These are phyloP conservation scores for Eilema caniola DNA, from an alignment of 2,888 invertebrate species.

Conservation along the genomic window DNA sequence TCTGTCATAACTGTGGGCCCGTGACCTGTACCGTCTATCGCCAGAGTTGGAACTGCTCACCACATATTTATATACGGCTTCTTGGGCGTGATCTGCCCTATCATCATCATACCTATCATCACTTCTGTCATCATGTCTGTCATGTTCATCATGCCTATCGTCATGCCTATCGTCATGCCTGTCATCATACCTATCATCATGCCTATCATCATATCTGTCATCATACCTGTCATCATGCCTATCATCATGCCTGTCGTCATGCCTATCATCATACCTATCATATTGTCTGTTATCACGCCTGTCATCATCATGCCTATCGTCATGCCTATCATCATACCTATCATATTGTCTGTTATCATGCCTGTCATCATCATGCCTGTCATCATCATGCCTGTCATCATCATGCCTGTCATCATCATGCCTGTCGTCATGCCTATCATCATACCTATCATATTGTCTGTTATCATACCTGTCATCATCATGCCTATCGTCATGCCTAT, in stretches of 20 bases:
- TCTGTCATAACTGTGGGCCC: background rate
- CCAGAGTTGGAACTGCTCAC: background rate
- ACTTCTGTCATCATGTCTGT: background rate
- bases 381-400: constrained; percentile 4
- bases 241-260: background rate
- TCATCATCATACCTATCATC: constrained; percentile 5
- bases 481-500: constrained; percentile 1
- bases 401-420: background rate
- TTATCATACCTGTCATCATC: constrained; percentile 8
- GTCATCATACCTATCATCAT: background rate
- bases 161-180: background rate
- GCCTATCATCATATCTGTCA: background rate
- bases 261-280: too few species aligned
- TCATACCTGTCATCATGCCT: background rate
- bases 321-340: background rate
- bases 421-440: constrained; percentile 2
- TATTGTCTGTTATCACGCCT: background rate
- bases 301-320: background rate
- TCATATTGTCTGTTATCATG: background rate
- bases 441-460: constrained; percentile 6
- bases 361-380: background rate
- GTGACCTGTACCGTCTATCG: background rate
- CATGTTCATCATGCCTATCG: background rate
- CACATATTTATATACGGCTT: background rate
- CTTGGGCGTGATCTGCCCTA: background rate